Conservation (phyloP, 2,888 invertebrate species). For the Leptinotarsa rubiginosa region DNA sequence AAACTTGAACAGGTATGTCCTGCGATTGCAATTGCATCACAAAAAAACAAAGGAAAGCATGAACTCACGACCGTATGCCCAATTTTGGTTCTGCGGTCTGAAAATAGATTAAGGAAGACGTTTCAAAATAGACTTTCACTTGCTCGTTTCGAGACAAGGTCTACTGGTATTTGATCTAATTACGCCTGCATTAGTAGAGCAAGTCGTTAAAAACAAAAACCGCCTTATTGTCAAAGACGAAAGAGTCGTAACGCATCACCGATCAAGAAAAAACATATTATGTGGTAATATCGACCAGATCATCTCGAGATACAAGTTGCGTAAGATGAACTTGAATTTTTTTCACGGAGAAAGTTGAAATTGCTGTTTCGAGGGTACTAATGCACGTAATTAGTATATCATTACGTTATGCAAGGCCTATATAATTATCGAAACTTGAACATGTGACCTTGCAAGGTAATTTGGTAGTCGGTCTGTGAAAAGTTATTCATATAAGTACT, state of each 20-base stretch:
- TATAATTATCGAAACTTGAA: conserved; percentile 19
- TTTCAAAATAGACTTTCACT: conserved; percentile 26
- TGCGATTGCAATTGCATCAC: neutral
- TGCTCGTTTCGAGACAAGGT: conserved; percentile 17
- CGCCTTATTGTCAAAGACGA: conserved; percentile 1
- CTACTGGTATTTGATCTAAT: conserved; percentile 22
- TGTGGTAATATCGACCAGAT: conserved; percentile 18
- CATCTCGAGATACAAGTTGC: conserved; percentile 5
- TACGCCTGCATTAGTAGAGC: conserved; percentile 20
- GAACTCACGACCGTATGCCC: neutral
- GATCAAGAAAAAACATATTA: conserved; percentile 2
- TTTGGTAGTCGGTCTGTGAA: conserved; percentile 15
- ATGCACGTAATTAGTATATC: conserved; percentile 22
- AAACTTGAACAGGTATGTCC: neutral
- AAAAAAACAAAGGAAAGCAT: conserved; percentile 15
- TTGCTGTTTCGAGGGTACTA: conserved; percentile 5
- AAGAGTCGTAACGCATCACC: neutral
- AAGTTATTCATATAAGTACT: neutral
- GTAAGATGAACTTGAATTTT: conserved; percentile 29
- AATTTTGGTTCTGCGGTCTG: neutral
- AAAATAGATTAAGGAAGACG: conserved; percentile 21
- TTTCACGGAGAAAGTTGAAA: conserved; percentile 26
- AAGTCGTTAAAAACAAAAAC: conserved; percentile 16
- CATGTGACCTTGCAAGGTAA: conserved; percentile 29
- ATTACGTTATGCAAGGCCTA: conserved; percentile 23